phyloP scores from a whole-genome alignment of 2,888 invertebrate species.

The Mythimna albipuncta region DNA sequence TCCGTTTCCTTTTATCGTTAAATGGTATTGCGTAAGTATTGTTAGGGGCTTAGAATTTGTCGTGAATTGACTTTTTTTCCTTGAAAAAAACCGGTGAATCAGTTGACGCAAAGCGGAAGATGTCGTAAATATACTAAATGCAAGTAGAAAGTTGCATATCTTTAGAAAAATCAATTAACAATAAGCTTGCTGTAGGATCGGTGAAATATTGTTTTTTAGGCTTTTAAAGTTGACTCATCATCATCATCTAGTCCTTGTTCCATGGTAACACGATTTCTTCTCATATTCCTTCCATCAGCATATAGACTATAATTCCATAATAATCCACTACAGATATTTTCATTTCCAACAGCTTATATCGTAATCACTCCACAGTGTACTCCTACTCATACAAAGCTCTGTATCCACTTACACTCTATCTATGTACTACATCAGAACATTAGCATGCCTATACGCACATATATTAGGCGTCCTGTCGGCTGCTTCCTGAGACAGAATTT shows the following conservation, averaged over 20 bases:
- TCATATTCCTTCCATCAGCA: no score
- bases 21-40: constrained; percentile 33
- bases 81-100: constrained; percentile 13
- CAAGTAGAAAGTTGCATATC: background rate
- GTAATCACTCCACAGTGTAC: background rate
- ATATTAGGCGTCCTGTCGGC: constrained; percentile 64
- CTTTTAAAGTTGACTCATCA: no score
- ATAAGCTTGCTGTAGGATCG: background rate
- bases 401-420: constrained; percentile 36
- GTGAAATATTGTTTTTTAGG: no score
- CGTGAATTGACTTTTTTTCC: background rate
- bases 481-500: constrained; percentile 73
- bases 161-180: background rate
- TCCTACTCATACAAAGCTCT: background rate
- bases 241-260: no score
- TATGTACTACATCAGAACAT: constrained; percentile 53
- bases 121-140: no score
- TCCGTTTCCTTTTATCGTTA: constrained; percentile 54
- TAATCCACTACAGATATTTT: no score
- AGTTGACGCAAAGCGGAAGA: background rate
- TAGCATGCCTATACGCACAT: constrained; percentile 57
- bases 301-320: no score
- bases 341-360: background rate
- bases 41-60: background rate
- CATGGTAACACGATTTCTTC: no score